phyloP scores from a whole-genome alignment of 2,888 invertebrate genomes.

The Drymonia ruficornis region DNA sequence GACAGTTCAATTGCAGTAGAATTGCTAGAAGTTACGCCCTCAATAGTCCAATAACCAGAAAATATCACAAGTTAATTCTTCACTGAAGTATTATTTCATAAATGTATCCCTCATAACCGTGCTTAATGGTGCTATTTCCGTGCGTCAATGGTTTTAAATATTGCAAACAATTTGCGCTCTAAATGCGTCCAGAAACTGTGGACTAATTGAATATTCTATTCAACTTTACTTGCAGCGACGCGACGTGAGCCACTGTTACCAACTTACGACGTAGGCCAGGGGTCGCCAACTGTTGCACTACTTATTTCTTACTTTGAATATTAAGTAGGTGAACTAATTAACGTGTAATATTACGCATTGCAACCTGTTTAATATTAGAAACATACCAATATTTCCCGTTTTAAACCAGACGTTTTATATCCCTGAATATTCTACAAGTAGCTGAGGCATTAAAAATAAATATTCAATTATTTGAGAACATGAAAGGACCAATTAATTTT shows the following conservation, averaged over 20 bases:
- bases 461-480: too few species aligned
- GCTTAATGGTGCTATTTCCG: slow-evolving; percentile 9
- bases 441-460: too few species aligned
- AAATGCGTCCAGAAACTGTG: slow-evolving; percentile 19
- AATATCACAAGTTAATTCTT: not conserved
- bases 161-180: slow-evolving; percentile 18
- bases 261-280: not conserved
- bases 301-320: too few species aligned
- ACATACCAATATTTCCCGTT: too few species aligned
- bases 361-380: too few species aligned
- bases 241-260: slow-evolving; percentile 8
- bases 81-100: not conserved
- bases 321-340: too few species aligned
- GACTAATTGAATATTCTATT: slow-evolving; percentile 31
- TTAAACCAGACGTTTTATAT: too few species aligned
- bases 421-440: too few species aligned
- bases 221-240: slow-evolving; percentile 19
- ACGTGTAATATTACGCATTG: too few species aligned
- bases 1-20: not conserved
- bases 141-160: slow-evolving; percentile 25
- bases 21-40: not conserved
- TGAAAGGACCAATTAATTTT: too few species aligned
- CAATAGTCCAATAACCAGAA: not conserved
- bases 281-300: not conserved
- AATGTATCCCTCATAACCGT: not conserved